Conservation (phyloP, 2,113 vertebrate genomes). For the Plecturocebus donacophilus region DNA sequence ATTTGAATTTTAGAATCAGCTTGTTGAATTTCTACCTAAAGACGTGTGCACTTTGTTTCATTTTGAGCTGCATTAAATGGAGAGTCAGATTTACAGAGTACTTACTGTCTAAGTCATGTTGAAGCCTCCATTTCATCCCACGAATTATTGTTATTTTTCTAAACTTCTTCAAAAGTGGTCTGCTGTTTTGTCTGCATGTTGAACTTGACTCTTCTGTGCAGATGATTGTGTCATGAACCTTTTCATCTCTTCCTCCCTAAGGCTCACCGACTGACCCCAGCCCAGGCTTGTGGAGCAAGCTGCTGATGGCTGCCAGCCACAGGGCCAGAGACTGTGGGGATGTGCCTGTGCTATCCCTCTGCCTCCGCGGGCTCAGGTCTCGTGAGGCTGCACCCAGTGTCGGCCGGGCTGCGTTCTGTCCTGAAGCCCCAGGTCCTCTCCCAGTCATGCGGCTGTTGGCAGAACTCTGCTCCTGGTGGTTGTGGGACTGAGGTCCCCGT, state of each 20-base stretch:
- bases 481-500: not conserved
- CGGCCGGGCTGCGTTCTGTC: too few species aligned
- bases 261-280: too few species aligned
- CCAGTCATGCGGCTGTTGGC: rapidly evolving
- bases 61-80: not conserved
- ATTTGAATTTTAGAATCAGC: not conserved
- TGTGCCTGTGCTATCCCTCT: too few species aligned
- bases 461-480: too few species aligned
- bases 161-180: not conserved
- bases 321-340: too few species aligned
- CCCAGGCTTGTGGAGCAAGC: not conserved
- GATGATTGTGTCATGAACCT: not conserved
- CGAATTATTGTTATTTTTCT: too few species aligned
- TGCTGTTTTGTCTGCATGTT: not conserved
- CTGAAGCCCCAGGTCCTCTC: not conserved
- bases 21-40: not conserved
- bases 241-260: not conserved
- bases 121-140: rapidly evolving
- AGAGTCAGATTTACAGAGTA: not conserved
- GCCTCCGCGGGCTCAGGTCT: not conserved
- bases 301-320: too few species aligned
- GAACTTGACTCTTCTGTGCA: not conserved
- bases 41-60: not conserved
- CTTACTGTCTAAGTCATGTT: rapidly evolving
- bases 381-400: too few species aligned